phyloP scores from a whole-genome alignment of 2,888 invertebrate genomes.

The Eupelmus urozonus region DNA sequence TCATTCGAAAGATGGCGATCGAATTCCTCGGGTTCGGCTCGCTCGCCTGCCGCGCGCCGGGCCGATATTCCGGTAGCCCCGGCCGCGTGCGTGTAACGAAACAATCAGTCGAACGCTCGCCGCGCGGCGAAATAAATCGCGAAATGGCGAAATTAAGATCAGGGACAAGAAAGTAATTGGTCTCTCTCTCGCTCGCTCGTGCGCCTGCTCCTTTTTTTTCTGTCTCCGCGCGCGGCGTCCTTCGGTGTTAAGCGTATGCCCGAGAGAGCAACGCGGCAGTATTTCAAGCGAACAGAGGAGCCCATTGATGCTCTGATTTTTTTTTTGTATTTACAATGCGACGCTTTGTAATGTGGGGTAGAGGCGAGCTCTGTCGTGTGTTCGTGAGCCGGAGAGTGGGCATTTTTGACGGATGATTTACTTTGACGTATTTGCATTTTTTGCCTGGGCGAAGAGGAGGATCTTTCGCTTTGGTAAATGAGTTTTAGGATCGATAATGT shows the following conservation, averaged over 20 bases:
- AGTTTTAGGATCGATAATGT: no score
- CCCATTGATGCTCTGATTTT: slow-evolving; percentile 27
- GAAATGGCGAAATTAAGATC: slow-evolving; percentile 43
- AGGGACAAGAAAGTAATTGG: slow-evolving; percentile 33
- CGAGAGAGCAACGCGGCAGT: background rate
- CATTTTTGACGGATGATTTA: no score
- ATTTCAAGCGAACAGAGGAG: slow-evolving; percentile 31
- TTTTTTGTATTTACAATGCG: slow-evolving; percentile 21
- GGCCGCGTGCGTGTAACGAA: slow-evolving; percentile 14
- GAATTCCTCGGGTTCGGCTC: slow-evolving; percentile 22
- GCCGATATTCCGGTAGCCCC: slow-evolving; percentile 25
- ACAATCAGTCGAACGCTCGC: slow-evolving; percentile 24
- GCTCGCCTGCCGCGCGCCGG: no score
- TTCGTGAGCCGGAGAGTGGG: no score
- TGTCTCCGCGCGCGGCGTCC: background rate
- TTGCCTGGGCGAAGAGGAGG: background rate
- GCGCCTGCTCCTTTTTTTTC: background rate
- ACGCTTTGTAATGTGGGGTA: background rate
- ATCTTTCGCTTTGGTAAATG: no score
- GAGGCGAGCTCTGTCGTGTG: background rate
- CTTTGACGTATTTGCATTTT: background rate
- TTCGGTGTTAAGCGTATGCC: background rate
- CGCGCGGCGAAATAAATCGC: slow-evolving; percentile 30
- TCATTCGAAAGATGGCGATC: slow-evolving; percentile 35
- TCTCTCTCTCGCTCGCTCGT: background rate